Evolutionary conservation across 2,888 invertebrate species (phyloP).

Genomic region (Mythimna loreyi): DNA sequence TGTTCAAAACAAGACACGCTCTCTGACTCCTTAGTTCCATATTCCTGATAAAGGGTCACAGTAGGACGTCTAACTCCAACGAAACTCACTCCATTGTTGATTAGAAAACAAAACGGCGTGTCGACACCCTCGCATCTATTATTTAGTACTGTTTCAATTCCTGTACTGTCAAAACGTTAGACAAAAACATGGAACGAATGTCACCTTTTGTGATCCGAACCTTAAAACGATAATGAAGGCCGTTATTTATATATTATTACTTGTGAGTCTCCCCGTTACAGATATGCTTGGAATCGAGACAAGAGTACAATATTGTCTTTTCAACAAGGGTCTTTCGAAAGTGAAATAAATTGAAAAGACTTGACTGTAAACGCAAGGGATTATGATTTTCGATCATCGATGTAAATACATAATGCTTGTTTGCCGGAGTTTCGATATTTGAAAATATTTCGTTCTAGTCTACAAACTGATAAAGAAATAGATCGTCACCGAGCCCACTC

Average conservation of each 20-base stretch:
- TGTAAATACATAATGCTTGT: neutral
- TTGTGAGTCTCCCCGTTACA: constrained; percentile 53
- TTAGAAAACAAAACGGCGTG: constrained; percentile 87
- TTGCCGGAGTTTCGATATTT: neutral
- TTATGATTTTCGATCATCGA: neutral
- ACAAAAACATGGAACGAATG: constrained; percentile 85
- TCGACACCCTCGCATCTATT: constrained; percentile 89
- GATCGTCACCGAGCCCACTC: constrained; percentile 21
- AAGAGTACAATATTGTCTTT: constrained; percentile 10
- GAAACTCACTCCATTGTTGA: constrained; percentile 80
- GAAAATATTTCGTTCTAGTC: neutral
- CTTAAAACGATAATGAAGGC: constrained; percentile 81
- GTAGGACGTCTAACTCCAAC: constrained; percentile 82
- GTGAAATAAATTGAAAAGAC: constrained; percentile 22
- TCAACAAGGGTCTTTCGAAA: constrained; percentile 20
- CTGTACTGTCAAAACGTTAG: constrained; percentile 77
- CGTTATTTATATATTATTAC: constrained; percentile 84
- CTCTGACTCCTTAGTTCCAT: constrained; percentile 44
- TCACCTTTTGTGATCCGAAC: constrained; percentile 76
- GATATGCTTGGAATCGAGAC: constrained; percentile 20
- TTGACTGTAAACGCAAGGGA: neutral
- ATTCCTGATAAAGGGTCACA: constrained; percentile 83
- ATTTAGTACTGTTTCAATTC: constrained; percentile 83
- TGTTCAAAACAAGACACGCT: constrained; percentile 85
- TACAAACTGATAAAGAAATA: constrained; percentile 5